Evolutionary conservation across 2,888 invertebrate species (phyloP), one percentile per base, ranked within the genome.

Genomic region (Agapostemon virescens): DNA sequence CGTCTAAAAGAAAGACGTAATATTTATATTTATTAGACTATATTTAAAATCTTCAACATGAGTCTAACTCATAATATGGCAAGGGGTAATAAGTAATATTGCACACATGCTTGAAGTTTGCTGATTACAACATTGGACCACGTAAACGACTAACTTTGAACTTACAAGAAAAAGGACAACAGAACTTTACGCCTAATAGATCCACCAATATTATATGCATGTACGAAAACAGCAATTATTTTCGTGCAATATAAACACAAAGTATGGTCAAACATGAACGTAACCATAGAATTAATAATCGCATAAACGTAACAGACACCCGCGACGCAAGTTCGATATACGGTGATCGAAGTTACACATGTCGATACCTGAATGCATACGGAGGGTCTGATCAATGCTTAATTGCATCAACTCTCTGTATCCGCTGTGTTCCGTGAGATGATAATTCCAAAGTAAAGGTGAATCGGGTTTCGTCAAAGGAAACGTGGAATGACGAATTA

Each of bases 401-500:
- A 61, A 61, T 70, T 30, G 58, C 38, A 13, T 33, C 42, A 2
- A 5, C n/a, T 45, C 20, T 68, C 67, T 49, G 42, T n/a, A 15
- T 30, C 49, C 49, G n/a, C n/a, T 30, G n/a, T n/a, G 15, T 61
- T 33, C 70, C 15, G 30, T 33, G 40, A 40, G 61, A 23, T 38
- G 33, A 68, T 68, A 36, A 74, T 61, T 74, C 49, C 52, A 40
- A 38, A 38, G 26, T 67, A 55, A 9, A 38, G 15, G 0, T 55
- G 9, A 45, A 58, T 20, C 26, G 4, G 36, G 36, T 36, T n/a
- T 17, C 23, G n/a, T 66, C 72, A 42, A 69, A 69, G 55, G 55
- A n/a, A 68, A 66, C 23, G 52, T 11, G 67, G 42, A 36, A 68
- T 68, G 45, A 20, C 63, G 52, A 76, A 76, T 78, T 66, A 38